Evolutionary conservation across 2,113 vertebrate species (phyloP), one percentile per base, ranked within the genome.

Genomic region (Enhydra lutris): DNA sequence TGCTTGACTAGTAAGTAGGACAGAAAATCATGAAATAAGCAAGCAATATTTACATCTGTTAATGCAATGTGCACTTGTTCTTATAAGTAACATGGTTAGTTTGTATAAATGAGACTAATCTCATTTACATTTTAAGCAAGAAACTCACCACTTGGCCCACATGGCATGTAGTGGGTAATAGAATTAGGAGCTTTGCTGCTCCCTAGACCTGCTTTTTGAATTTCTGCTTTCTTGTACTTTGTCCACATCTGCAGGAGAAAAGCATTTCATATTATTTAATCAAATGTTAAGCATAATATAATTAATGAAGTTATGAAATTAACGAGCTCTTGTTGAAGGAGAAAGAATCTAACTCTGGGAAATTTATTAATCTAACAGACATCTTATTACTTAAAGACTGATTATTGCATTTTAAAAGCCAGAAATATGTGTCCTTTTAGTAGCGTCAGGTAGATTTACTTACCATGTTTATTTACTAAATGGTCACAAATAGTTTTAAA

Each of bases 181-280:
- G 98, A 99, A 98, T 99, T 99, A 99, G 99, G 99, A 99, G 99
- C 99, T 99, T 99, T 99, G 99, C 98, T 99, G 99, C 99, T 99
- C 99, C 99, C 99, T 99, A 98, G 99, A 99, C 99, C 99, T 99
- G 99, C 99, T 99, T 99, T 99, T 99, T 99, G 99, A 99, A 99
- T 99, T 99, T 99, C 99, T 99, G 99, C 99, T 99, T 99, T 99
- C 99, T 98, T 99, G 99, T 98, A 99, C 98, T 99, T 99, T 99
- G 99, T 99, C 99, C 99, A 99, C 99, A 99, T 99, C 99, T 99
- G 99, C 99, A 99, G 99, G 99, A 99, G 99, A 99, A 99, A 99
- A 99, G 99, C 98, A 99, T 99, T 99, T 99, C 93, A 99, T 92
- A 98, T 99, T 99, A 99, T 98, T 99, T 98, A 98, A 97, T 98